A percentile compares a stretch with the other conserved stretches of the same genome.
Evolutionary conservation across 1,140 invertebrate species (phyloP).

Genomic region (Macrobrachium nipponense): DNA sequence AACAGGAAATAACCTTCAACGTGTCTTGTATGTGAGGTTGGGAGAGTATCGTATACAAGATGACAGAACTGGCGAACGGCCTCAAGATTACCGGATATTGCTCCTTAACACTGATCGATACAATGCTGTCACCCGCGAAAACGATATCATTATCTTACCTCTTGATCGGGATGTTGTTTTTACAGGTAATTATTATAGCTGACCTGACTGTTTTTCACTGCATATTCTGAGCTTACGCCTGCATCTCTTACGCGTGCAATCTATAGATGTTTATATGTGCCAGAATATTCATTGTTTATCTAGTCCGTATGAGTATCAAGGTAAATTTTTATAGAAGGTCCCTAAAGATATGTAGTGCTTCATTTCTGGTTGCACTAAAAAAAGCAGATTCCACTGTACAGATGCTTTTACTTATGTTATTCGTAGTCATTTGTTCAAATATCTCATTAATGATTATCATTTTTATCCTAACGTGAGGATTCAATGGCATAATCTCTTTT

Average conservation of each 20-base stretch:
- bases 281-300: no score
- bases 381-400: no score
- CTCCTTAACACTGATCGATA: neutral
- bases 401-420: no score
- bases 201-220: neutral
- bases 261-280: neutral
- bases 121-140: constrained; percentile 3
- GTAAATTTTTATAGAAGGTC: no score
- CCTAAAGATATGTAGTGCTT: no score
- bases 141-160: constrained; percentile 31
- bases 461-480: neutral
- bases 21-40: neutral
- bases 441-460: no score
- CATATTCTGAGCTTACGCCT: neutral
- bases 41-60: constrained; percentile 8
- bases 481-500: neutral
- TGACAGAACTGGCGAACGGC: neutral
- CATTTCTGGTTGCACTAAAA: no score
- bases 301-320: no score
- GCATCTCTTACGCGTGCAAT: neutral
- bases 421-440: no score
- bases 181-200: neutral
- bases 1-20: no score
- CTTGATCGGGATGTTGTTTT: constrained; percentile 1
- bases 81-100: constrained; percentile 32